These are phyloP conservation scores for Mus pahari DNA, from an alignment of 2,113 vertebrate genomes.

Conservation along the genomic window DNA sequence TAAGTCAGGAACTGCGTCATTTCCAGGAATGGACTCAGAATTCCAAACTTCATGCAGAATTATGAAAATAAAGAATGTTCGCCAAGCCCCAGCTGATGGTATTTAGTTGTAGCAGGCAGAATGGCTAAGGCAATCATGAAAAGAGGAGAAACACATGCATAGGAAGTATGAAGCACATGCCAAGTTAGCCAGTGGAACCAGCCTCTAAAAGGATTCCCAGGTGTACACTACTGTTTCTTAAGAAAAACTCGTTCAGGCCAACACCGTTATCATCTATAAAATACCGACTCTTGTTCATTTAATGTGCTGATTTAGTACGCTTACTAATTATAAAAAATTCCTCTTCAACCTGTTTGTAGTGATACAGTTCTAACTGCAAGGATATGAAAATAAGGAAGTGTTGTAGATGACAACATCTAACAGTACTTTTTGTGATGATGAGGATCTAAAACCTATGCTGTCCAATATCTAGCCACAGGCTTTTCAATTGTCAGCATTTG, in stretches of 20 bases:
- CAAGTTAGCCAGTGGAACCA: neutral
- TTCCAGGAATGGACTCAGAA: neutral
- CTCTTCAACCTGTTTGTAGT: neutral
- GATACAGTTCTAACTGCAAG: slow-evolving; percentile 29
- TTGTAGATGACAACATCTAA: neutral
- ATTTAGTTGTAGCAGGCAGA: neutral
- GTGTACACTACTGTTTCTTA: neutral
- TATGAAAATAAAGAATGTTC: neutral
- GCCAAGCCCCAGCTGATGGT: neutral
- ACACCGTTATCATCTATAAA: neutral
- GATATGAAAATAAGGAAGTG: neutral
- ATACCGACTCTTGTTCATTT: neutral
- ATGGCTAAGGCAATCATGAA: neutral
- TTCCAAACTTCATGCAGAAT: neutral
- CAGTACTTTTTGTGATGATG: neutral
- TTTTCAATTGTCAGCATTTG: neutral
- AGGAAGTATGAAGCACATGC: neutral
- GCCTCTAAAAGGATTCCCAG: neutral
- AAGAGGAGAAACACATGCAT: neutral
- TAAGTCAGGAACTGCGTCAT: neutral
- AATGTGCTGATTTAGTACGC: neutral
- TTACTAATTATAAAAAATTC: neutral
- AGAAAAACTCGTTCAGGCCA: slow-evolving; percentile 25
- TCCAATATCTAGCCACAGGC: neutral
- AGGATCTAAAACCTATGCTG: neutral